Evolutionary conservation across 2,888 invertebrate genomes (phyloP).

Genomic region (Andrena dorsata): DNA sequence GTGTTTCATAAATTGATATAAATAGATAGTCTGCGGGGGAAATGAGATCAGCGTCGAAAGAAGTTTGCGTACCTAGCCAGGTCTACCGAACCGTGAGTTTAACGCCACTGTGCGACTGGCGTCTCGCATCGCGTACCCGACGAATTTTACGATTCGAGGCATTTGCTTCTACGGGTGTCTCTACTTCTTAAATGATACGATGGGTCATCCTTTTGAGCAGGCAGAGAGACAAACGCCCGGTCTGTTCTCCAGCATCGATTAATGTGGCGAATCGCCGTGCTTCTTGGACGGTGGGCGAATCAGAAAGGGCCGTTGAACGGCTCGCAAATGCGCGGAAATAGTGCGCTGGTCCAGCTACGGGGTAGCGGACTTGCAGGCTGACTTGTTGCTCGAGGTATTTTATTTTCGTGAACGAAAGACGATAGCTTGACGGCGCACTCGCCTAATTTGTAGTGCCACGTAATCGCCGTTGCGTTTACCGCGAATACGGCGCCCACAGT

Average conservation of each 20-base stretch:
- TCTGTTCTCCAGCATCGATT: slow-evolving; percentile 27
- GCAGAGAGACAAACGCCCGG: not conserved
- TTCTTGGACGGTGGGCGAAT: slow-evolving; percentile 16
- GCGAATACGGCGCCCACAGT: too few species aligned
- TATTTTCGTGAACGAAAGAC: slow-evolving; percentile 68
- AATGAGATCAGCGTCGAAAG: slow-evolving; percentile 43
- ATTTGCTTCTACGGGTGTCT: not conserved
- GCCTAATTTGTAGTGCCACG: slow-evolving; percentile 52
- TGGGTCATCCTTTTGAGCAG: not conserved
- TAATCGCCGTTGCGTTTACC: slow-evolving; percentile 31
- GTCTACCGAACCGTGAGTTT: slow-evolving; percentile 10
- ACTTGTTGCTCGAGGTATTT: slow-evolving; percentile 57
- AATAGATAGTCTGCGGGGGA: slow-evolving; percentile 4
- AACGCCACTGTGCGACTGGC: slow-evolving; percentile 3
- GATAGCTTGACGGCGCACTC: slow-evolving; percentile 50
- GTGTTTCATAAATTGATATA: slow-evolving; percentile 25
- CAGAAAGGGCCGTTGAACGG: slow-evolving; percentile 19
- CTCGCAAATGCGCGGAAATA: not conserved
- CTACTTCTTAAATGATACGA: not conserved
- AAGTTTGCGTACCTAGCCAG: slow-evolving; percentile 15
- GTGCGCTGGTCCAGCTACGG: not conserved
- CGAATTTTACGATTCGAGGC: slow-evolving; percentile 24
- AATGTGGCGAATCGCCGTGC: slow-evolving; percentile 32
- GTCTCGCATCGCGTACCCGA: not conserved
- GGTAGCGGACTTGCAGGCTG: slow-evolving; percentile 2